These are phyloP conservation scores for Colletes gigas DNA, from an alignment of 1,140 invertebrate species.

Conservation along the genomic window DNA sequence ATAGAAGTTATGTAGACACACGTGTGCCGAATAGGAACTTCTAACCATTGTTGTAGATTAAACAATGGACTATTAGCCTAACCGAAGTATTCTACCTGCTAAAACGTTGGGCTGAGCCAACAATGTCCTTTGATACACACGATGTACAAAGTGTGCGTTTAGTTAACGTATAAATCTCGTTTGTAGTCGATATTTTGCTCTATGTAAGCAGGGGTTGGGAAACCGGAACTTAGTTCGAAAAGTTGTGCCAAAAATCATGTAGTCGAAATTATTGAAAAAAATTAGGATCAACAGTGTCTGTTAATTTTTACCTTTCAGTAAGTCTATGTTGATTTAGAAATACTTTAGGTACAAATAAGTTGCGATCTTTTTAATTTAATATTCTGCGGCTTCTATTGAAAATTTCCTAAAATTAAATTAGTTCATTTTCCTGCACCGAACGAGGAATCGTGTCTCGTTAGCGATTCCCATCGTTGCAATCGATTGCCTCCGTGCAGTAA, in stretches of 20 bases:
- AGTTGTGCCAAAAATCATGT: too few species aligned
- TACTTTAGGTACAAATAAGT: too few species aligned
- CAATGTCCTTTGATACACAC: background rate
- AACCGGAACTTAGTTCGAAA: background rate
- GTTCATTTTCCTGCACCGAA: too few species aligned
- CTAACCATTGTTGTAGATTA: constrained; percentile 43
- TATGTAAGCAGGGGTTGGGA: background rate
- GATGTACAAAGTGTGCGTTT: background rate
- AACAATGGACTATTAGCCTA: constrained; percentile 10
- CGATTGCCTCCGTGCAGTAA: background rate
- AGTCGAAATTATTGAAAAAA: too few species aligned
- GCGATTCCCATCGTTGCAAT: background rate
- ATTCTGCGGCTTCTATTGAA: too few species aligned
- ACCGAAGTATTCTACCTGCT: background rate
- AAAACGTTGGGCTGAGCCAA: background rate
- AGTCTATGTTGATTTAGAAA: too few species aligned
- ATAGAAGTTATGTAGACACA: constrained; percentile 10
- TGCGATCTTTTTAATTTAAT: too few species aligned
- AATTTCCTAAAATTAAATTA: too few species aligned
- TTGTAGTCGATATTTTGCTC: background rate
- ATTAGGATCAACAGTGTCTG: too few species aligned
- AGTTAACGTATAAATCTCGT: background rate
- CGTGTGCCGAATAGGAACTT: background rate
- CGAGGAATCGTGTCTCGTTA: too few species aligned
- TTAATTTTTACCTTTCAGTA: too few species aligned